phyloP scores from a whole-genome alignment of 1,140 invertebrate species.

The Drosophila busckii region DNA sequence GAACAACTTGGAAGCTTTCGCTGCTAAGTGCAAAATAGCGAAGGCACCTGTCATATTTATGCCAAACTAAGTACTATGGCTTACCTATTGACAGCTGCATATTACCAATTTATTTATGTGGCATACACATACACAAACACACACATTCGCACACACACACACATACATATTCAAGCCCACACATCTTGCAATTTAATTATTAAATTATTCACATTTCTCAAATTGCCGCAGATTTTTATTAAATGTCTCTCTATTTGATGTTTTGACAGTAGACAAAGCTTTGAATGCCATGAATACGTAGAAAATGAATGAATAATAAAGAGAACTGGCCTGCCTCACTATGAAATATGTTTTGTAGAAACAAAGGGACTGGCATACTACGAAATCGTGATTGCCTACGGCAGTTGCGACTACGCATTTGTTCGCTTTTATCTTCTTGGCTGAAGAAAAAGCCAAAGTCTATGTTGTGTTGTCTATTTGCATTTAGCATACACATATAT shows the following conservation, averaged over 20 bases:
- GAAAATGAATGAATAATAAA: too few species aligned
- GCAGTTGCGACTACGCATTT: slow-evolving; percentile 30
- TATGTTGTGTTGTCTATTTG: slow-evolving; percentile 50
- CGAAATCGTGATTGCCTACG: slow-evolving; percentile 55
- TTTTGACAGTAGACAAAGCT: slow-evolving; percentile 12
- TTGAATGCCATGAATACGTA: slow-evolving; percentile 32
- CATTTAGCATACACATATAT: slow-evolving; percentile 39
- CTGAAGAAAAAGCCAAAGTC: slow-evolving; percentile 13
- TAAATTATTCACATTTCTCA: slow-evolving; percentile 17
- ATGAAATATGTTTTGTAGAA: slow-evolving; percentile 6
- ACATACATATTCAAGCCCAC: background rate
- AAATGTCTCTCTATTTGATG: slow-evolving; percentile 53
- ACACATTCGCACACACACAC: background rate
- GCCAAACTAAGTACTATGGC: slow-evolving; percentile 23
- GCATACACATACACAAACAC: background rate
- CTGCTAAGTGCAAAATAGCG: slow-evolving; percentile 36
- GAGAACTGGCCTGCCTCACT: slow-evolving; percentile 51
- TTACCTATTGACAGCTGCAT: slow-evolving; percentile 18
- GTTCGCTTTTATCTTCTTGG: slow-evolving; percentile 46
- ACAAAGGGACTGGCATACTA: slow-evolving; percentile 34
- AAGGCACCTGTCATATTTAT: slow-evolving; percentile 60
- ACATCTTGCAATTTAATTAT: slow-evolving; percentile 12
- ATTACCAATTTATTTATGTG: slow-evolving; percentile 1
- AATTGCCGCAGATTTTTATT: slow-evolving; percentile 14
- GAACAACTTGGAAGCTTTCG: slow-evolving; percentile 24